Evolutionary conservation across 2,113 vertebrate species (phyloP), one percentile per base, ranked within the genome.

Genomic region (Datnioides undecimradiatus): DNA sequence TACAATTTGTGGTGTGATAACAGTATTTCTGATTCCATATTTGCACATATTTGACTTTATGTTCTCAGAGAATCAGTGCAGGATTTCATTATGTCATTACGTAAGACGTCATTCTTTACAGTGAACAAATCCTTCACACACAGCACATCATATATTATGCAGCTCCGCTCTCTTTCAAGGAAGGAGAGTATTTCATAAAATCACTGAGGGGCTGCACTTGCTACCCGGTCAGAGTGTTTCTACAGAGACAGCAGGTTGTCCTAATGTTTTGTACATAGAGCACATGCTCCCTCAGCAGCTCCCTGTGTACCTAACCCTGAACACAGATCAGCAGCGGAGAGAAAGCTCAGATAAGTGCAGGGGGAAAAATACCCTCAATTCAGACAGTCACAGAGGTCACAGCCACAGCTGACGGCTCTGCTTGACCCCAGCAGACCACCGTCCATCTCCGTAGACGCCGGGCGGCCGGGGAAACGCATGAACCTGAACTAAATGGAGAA

Each of bases 401-500:
- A 76, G 64, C 69, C 73, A 71, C 79, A 73, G 77, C 71, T 77
- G 77, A 90, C 51, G 33, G 79, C 79, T 80, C 59, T 60, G 83
- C 75, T 91, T 91, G 91, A 90, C 90, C 92, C 57, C 79, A 7
- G 45, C 63, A 43, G 69, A 48, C 74, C 76, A 55, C 59, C 49
- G 48, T 90, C 77, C 75, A 78, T 88, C 81, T 88, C 84, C 57
- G 66, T 57, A 73, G 81, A 85, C 73, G 38, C 48, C 25, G 19
- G 80, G 78, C 72, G 1, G 88, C 79, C 31, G 78, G 41, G 57
- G 57, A 48, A 43, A 80, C 71, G 65, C 73, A 52, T 81, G 81
- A 90, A 87, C 80, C 80, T 71, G 85, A 90, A 90, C 91, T 88
- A 91, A 89, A 90, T 80, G 63, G 79, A 73, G 79, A 77, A 67